Evolutionary conservation across 2,797 vertebrate genomes (phyloP).

Genomic region (Xenops minutus): DNA sequence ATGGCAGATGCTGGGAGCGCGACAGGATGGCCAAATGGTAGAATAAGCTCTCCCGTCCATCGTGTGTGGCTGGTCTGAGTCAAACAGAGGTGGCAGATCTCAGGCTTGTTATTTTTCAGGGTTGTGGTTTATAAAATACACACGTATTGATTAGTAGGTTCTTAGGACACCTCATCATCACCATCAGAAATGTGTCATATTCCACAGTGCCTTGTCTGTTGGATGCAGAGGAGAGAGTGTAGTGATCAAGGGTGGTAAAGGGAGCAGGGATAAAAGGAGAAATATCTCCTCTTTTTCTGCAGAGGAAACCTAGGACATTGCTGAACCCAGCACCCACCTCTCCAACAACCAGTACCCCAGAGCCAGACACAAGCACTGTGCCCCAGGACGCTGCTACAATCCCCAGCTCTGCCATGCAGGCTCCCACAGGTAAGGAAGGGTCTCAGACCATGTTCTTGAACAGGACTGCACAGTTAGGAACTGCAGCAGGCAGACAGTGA

Average conservation of each 20-base stretch:
- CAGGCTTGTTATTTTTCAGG: background rate
- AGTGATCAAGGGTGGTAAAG: background rate
- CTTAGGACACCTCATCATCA: constrained; percentile 28
- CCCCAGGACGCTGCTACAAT: constrained; percentile 96
- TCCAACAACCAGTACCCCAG: constrained; percentile 96
- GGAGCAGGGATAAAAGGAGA: constrained; percentile 65
- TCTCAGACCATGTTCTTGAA: background rate
- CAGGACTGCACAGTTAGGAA: background rate
- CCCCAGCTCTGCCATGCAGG: constrained; percentile 94
- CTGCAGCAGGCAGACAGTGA: background rate
- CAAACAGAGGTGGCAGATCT: constrained; percentile 12
- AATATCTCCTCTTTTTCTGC: constrained; percentile 73
- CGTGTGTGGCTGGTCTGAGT: background rate
- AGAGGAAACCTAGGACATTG: constrained; percentile 93
- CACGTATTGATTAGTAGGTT: background rate
- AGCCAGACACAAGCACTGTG: constrained; percentile 97
- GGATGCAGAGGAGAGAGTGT: constrained; percentile 39
- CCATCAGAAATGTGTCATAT: constrained; percentile 47
- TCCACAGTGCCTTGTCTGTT: constrained; percentile 50
- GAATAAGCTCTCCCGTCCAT: background rate
- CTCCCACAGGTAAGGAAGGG: constrained; percentile 89
- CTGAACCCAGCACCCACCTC: constrained; percentile 92
- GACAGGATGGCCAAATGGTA: background rate
- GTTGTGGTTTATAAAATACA: background rate
- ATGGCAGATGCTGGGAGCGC: background rate